Base-by-base conservation (phyloP, 2,113 vertebrate species). In the Lophotis ruficrista region DNA sequence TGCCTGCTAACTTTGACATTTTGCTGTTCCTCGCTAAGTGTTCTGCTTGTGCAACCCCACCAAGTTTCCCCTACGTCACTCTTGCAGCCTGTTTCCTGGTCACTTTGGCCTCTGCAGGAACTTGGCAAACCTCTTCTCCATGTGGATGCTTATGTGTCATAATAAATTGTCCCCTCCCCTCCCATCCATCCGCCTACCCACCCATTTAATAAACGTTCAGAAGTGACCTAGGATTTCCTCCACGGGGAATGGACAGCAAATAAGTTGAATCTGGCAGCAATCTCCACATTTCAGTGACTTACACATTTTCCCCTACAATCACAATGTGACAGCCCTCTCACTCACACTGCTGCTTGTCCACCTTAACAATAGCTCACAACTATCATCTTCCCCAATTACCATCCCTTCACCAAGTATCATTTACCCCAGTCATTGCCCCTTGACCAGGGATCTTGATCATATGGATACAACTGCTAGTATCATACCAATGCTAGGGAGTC, bases 11-110 rank as follows among this genome's bases (percentile, higher is more conserved):
- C 61, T 96, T 75, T 83, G 53, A 58, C 83, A 73, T 92, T 96
- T 73, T 90, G 31, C 61, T 87, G 51, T 22, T 94, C 62, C 75
- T 90, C 14, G 2, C 64, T 4, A 37, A 93, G 85, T 48, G 51
- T 89, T 75, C 56, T 90, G 71, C 89, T 70, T 72, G 19, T 93
- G 83, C 85, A 97, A 94, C 94, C 86, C 95, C 70, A 93, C 94
- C 97, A 97, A 92, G 96, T 91, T 98, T 98, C 98, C 97, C 82
- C 84, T 98, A 96, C 97, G 97, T 98, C 98, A 98, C 78, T 56
- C 33, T 48, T 56, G 75, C 93, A 96, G 69, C 92, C 98, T 98
- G 98, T 97, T 98, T 98, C 98, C 98, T 98, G 98, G 89, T 97
- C 97, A 90, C 89, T 92, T 95, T 98, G 98, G 96, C 98, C 98